A percentile compares a stretch with the other conserved stretches of the same genome.
Evolutionary conservation across 2,888 invertebrate species (phyloP).

Genomic region (Mylabris sibirica): DNA sequence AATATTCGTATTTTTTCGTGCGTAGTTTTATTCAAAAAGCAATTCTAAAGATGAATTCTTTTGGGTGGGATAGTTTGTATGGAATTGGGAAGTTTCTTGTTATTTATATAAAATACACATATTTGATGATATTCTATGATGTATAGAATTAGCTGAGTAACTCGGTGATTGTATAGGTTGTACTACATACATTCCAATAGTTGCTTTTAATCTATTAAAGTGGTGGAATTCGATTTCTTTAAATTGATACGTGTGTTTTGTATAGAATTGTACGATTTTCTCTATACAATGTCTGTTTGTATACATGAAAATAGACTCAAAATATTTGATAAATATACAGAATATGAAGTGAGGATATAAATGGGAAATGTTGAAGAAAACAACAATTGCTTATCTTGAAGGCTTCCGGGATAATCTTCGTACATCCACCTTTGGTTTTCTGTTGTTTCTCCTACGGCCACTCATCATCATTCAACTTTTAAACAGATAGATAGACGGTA

Average conservation of each 20-base stretch:
- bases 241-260: background rate
- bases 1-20: too few relatives aligned
- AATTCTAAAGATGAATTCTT: too few relatives aligned
- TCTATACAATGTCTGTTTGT: too few relatives aligned
- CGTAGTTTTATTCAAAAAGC: too few relatives aligned
- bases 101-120: too few relatives aligned
- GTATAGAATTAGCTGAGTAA: too few relatives aligned
- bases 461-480: constrained; percentile 8
- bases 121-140: too few relatives aligned
- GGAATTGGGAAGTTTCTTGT: too few relatives aligned
- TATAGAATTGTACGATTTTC: background rate
- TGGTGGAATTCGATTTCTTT: background rate
- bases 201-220: constrained; percentile 1
- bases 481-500: background rate
- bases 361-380: background rate
- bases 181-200: background rate
- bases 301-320: background rate
- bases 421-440: constrained; percentile 12
- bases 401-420: constrained; percentile 13
- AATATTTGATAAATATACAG: constrained; percentile 3
- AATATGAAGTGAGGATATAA: background rate
- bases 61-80: too few relatives aligned
- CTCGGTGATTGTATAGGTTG: too few relatives aligned
- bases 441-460: constrained; percentile 10
- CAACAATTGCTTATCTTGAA: constrained; percentile 6